These are phyloP conservation scores for Eufriesea mexicana DNA, from an alignment of 1,140 invertebrate species.

Conservation along the genomic window DNA sequence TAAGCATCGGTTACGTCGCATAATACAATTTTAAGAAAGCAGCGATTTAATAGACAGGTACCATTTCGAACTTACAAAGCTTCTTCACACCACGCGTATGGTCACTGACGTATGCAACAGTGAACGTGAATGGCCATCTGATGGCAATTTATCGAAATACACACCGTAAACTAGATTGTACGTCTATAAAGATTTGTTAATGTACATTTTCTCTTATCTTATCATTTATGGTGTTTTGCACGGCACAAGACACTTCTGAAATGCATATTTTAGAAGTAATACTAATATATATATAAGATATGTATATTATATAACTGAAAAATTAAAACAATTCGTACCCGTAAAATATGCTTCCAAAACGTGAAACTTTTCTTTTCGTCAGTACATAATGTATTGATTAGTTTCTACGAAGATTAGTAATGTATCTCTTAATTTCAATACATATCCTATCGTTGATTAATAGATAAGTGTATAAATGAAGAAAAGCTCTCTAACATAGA, in stretches of 20 bases:
- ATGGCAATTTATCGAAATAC: not conserved
- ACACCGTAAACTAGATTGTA: not conserved
- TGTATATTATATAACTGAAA: too few species aligned
- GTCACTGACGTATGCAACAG: constrained; percentile 30
- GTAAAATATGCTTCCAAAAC: not conserved
- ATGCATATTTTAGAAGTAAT: too few species aligned
- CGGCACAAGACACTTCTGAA: not conserved
- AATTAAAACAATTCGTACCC: not conserved
- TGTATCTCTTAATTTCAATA: not conserved
- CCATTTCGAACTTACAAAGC: not conserved
- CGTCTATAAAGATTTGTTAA: constrained; percentile 1
- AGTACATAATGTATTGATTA: constrained; percentile 17
- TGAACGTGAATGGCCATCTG: constrained; percentile 30
- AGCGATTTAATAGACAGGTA: not conserved
- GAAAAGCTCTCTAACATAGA: not conserved
- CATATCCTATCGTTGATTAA: not conserved
- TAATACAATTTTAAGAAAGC: not conserved
- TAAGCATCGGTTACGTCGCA: not conserved
- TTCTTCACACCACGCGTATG: constrained; percentile 14
- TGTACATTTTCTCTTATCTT: not conserved
- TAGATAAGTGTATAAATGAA: not conserved
- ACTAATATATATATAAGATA: not conserved
- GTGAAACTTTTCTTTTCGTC: not conserved
- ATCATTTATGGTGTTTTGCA: not conserved
- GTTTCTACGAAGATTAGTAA: not conserved